Conservation (phyloP, 2,888 invertebrate species). For the Beris chalybata region DNA sequence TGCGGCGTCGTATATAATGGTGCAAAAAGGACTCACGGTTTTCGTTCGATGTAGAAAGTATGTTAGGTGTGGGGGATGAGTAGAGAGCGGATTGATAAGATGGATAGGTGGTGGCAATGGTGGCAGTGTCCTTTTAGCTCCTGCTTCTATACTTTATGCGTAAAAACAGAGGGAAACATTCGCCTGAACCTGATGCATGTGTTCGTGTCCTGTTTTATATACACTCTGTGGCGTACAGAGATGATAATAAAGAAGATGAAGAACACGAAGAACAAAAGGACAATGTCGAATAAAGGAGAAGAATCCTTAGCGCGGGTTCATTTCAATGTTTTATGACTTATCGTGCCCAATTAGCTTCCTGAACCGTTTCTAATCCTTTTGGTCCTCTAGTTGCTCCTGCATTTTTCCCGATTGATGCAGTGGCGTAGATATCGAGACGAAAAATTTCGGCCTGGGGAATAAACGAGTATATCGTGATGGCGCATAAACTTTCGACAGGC, state of each 20-base stretch:
- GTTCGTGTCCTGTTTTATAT: slow-evolving; percentile 19
- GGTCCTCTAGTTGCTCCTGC: slow-evolving; percentile 16
- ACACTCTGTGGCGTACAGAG: slow-evolving; percentile 1
- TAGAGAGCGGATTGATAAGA: neutral
- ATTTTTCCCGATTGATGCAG: slow-evolving; percentile 19
- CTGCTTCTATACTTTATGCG: slow-evolving; percentile 33
- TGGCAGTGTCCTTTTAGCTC: slow-evolving; percentile 20
- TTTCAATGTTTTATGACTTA: slow-evolving; percentile 37
- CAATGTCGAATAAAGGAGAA: neutral
- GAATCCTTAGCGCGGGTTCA: slow-evolving; percentile 31
- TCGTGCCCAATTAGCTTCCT: slow-evolving; percentile 37
- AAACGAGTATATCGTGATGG: neutral
- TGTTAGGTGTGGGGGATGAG: neutral
- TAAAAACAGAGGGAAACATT: slow-evolving; percentile 35
- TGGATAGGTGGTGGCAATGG: slow-evolving; percentile 1
- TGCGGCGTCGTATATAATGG: too few relatives aligned
- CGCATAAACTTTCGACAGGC: slow-evolving; percentile 1
- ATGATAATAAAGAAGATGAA: slow-evolving; percentile 30
- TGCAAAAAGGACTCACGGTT: too few relatives aligned
- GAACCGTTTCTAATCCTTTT: slow-evolving; percentile 37
- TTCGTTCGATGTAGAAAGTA: neutral
- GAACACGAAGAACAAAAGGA: slow-evolving; percentile 4
- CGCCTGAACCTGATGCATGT: slow-evolving; percentile 33
- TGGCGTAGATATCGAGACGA: slow-evolving; percentile 16
- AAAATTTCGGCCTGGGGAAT: neutral